Evolutionary conservation across 2,113 vertebrate species (phyloP), one percentile per base, ranked within the genome.

Genomic region (Hippocampus abdominalis): DNA sequence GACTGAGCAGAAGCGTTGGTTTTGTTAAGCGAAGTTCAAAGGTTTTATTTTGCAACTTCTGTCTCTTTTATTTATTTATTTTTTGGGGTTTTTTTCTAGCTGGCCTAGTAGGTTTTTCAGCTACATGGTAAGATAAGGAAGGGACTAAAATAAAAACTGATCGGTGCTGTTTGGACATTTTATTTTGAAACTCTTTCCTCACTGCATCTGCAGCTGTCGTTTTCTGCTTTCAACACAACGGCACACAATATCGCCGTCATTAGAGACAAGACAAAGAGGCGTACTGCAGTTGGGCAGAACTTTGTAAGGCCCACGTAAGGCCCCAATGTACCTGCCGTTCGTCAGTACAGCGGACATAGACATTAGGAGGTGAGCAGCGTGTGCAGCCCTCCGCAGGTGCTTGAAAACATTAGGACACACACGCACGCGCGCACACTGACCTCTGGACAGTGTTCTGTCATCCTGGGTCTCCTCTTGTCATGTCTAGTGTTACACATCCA

Each of bases 401-500:
- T 84, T 72, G 65, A 81, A 86, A 73, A 75, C 79, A 86, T 86
- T 79, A 83, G 49, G 79, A 70, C 69, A 76, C 64, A 63, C 70
- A 75, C 46, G 39, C 66, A 51, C 59, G 68, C 46, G 68, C 69
- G 70, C 74, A 76, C 59, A 66, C 18, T 81, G 82, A 84, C 87
- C 82, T 74, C 85, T 86, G 85, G 86, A 90, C 87, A 90, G 84
- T 84, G 79, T 85, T 90, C 77, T 80, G 82, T 90, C 86, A 73
- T 88, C 80, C 82, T 89, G 86, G 84, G 89, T 92, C 90, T 88
- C 87, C 72, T 66, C 39, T 40, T 88, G 83, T 87, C 82, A 86
- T 81, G 70, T 83, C 77, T 66, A 76, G 80, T 89, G 84, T 89
- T 91, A 89, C 89, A 91, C 86, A 87, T 91, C 89, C 88, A 87